Percentiles rank a stretch among this genome's conserved stretches.
Conservation (phyloP, 1,140 invertebrate species). For the Battus philenor region DNA sequence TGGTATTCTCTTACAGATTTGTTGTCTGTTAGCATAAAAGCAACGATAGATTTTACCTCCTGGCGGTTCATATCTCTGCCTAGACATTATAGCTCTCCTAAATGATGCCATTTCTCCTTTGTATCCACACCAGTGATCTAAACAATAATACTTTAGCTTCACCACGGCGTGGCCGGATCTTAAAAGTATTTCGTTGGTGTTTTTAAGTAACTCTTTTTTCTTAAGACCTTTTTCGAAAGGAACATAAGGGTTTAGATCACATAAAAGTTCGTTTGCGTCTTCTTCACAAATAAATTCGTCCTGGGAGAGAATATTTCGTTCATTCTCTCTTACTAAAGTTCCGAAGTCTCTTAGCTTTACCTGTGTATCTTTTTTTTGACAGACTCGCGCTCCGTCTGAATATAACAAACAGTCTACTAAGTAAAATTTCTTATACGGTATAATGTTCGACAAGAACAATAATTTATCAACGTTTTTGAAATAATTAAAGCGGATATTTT, state of each 20-base stretch:
- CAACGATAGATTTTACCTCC: conserved; percentile 54
- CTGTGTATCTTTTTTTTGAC: conserved; percentile 49
- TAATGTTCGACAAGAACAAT: conserved; percentile 42
- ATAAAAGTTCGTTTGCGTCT: conserved; percentile 30
- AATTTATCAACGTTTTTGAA: conserved; percentile 56
- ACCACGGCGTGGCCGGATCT: conserved; percentile 35
- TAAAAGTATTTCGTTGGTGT: conserved; percentile 34
- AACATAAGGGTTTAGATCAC: conserved; percentile 43
- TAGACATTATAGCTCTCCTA: conserved; percentile 19
- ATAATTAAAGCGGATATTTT: too few relatives aligned
- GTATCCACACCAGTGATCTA: conserved; percentile 49
- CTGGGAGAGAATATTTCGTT: conserved; percentile 43
- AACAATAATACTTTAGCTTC: conserved; percentile 34
- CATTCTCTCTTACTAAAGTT: conserved; percentile 40
- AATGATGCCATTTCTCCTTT: conserved; percentile 24
- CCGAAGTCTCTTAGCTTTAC: conserved; percentile 43
- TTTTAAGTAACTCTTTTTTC: conserved; percentile 27
- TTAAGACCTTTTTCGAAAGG: conserved; percentile 34
- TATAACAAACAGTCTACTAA: conserved; percentile 57
- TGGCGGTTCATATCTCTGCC: conserved; percentile 34
- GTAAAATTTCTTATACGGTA: conserved; percentile 48
- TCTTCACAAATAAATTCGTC: conserved; percentile 62
- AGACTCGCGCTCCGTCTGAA: conserved; percentile 43
- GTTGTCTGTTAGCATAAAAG: conserved; percentile 53
- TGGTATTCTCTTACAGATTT: conserved; percentile 48